Evolutionary conservation across 2,888 invertebrate genomes (phyloP), one percentile per base, ranked within the genome.

Genomic region (Corythucha ciliata): DNA sequence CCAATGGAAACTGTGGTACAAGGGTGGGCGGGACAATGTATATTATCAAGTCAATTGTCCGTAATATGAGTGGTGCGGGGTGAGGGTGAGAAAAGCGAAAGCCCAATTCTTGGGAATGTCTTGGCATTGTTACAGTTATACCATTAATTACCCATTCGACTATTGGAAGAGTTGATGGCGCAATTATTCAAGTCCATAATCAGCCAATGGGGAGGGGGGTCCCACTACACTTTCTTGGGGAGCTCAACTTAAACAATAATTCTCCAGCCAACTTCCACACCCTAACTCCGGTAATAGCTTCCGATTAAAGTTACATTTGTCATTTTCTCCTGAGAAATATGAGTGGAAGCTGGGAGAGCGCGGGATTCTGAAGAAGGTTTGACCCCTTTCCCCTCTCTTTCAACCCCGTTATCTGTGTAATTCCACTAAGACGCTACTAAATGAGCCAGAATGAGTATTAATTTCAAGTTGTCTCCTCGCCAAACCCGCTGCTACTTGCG

Each of bases 301-400:
- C 58, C 58, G 58, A 58, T 58, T 58, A 58, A 58, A 58, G 56
- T 56, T 52, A 56, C 58, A 58, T 58, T 58, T 58, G 58, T 58
- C 58, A 58, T 58, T 56, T 49, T 45, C 45, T n/a, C 33, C 33
- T 24, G 36, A 36, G 46, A n/a, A 12, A 14, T 32, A 20, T 25
- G 33, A 12, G 29, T 8, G 12, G 29, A 12, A 29, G 12, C 29
- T 29, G 34, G 34, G 16, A 18, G 18, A 34, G 34, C 34, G 34
- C 34, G 34, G 18, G 16, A 12, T 18, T 18, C 34, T 34, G 39
- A 53, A 49, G 49, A 49, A 51, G 48, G 46, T 32, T n/a, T n/a
- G 36, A 22, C 16, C 36, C 12, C 36, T 26, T 10, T 33, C 39
- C 44, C 29, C 44, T 26, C 49, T 29, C 27, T 18, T 27, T 32